phyloP scores from a whole-genome alignment of 2,888 invertebrate genomes.

The Elegia similella region DNA sequence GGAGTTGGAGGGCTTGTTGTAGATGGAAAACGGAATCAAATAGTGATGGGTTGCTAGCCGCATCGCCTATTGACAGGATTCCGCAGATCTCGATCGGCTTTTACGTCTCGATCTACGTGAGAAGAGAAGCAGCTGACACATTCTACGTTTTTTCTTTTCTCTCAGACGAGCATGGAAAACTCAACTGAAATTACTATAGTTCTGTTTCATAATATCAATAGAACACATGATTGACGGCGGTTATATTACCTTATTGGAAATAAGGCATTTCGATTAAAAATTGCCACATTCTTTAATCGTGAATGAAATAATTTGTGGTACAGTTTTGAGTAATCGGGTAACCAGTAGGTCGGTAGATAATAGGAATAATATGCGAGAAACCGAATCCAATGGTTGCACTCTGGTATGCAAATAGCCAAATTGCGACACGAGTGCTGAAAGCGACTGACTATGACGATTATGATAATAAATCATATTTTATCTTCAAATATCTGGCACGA shows the following conservation, averaged over 20 bases:
- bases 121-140: too few relatives aligned
- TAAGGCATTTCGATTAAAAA: neutral
- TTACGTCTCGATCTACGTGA: too few relatives aligned
- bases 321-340: slow-evolving; percentile 5
- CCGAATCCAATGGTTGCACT: neutral
- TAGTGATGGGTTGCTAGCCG: too few relatives aligned
- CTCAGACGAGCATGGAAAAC: too few relatives aligned
- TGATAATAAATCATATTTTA: neutral
- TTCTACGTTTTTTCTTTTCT: too few relatives aligned
- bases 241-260: too few relatives aligned
- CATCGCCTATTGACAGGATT: too few relatives aligned
- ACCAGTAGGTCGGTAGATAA: neutral
- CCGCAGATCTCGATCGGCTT: too few relatives aligned
- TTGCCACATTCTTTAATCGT: neutral
- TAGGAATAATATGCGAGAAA: slow-evolving; percentile 11
- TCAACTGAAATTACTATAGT: neutral
- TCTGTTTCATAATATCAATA: neutral
- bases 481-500: neutral
- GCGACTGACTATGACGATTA: neutral
- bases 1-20: too few relatives aligned
- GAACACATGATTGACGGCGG: neutral
- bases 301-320: neutral
- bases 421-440: neutral
- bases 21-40: too few relatives aligned
- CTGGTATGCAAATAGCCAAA: neutral